phyloP scores from a whole-genome alignment of 2,888 invertebrate genomes.

The Eulithis prunata region DNA sequence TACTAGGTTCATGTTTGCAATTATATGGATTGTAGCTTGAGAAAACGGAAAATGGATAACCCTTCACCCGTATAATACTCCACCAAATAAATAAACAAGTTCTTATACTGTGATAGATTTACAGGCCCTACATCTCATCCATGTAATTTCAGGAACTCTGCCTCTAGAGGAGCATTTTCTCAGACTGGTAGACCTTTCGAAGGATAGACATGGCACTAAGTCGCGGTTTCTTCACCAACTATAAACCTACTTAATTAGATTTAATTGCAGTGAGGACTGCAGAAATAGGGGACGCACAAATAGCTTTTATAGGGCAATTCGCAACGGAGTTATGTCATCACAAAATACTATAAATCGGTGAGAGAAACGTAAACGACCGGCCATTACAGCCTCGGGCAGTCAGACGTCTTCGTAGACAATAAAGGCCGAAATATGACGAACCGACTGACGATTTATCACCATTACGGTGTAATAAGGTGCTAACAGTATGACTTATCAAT shows the following conservation, averaged over 20 bases:
- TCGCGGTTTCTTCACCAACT: background rate
- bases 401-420: slow-evolving; percentile 64
- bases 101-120: too few species aligned
- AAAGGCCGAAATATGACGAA: slow-evolving; percentile 66
- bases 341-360: slow-evolving; percentile 71
- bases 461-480: slow-evolving; percentile 50
- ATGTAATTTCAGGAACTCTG: too few species aligned
- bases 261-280: slow-evolving; percentile 47
- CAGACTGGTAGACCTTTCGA: too few species aligned
- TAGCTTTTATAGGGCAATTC: slow-evolving; percentile 78
- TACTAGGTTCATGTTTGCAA: too few species aligned
- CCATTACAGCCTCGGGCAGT: slow-evolving; percentile 57
- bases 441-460: slow-evolving; percentile 62
- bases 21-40: too few species aligned
- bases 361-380: slow-evolving; percentile 67
- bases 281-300: slow-evolving; percentile 64
- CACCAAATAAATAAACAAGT: too few species aligned
- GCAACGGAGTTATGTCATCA: slow-evolving; percentile 75
- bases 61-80: too few species aligned
- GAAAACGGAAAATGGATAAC: too few species aligned
- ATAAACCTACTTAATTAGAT: slow-evolving; percentile 30
- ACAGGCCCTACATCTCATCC: too few species aligned
- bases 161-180: too few species aligned
- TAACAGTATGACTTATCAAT: slow-evolving; percentile 2
- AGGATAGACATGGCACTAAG: background rate